These are phyloP conservation scores for Lasioglossum leucozonium DNA, from an alignment of 2,888 invertebrate genomes.

Conservation along the genomic window DNA sequence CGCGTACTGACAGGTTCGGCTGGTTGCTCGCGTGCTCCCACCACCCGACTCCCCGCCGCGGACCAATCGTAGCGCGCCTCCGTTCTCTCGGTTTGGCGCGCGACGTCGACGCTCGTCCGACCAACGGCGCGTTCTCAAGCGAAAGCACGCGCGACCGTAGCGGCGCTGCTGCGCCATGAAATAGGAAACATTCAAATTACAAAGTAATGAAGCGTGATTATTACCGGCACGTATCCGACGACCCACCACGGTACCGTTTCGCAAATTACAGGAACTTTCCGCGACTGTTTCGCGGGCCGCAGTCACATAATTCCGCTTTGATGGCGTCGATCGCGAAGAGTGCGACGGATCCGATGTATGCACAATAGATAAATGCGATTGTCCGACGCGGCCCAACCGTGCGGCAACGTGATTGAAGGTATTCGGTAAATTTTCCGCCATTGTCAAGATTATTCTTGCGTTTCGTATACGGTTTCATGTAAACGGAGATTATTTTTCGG, in stretches of 20 bases:
- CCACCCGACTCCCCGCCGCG: conserved; percentile 29
- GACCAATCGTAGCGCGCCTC: not conserved
- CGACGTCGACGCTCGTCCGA: not conserved
- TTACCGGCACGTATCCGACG: conserved; percentile 5
- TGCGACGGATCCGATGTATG: not conserved
- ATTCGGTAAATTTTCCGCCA: not conserved
- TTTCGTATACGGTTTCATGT: not conserved
- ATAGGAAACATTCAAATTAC: conserved; percentile 31
- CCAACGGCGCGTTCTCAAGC: conserved; percentile 21
- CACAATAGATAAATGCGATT: not conserved
- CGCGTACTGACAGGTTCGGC: conserved; percentile 54
- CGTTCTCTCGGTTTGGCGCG: not conserved
- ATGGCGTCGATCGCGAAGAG: not conserved
- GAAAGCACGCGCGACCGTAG: not conserved
- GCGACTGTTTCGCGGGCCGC: not conserved
- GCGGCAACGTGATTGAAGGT: not conserved
- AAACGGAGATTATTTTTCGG: not conserved
- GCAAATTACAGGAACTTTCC: conserved; percentile 1
- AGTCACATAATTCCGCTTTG: conserved; percentile 4
- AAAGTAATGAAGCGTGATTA: conserved; percentile 34
- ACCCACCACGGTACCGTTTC: not conserved
- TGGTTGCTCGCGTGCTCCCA: conserved; percentile 51
- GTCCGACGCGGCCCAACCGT: not conserved
- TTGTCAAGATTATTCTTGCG: not conserved
- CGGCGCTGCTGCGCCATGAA: conserved; percentile 1